A percentile compares a stretch with the other conserved stretches of the same genome.
Conservation (phyloP, 2,113 vertebrate species). For the Todiramphus saurophagus region DNA sequence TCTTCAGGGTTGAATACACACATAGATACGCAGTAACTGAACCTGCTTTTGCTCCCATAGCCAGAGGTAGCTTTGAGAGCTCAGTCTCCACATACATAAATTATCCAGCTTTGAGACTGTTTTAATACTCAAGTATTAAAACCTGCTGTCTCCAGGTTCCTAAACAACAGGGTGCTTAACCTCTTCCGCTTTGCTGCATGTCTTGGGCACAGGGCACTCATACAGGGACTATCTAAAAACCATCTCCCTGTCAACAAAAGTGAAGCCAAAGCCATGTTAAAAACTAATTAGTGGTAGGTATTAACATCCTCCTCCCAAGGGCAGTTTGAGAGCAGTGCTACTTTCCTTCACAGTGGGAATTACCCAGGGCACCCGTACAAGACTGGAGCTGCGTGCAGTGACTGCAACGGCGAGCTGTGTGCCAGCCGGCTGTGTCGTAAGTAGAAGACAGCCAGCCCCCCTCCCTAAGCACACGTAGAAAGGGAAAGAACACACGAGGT, state of each 20-base stretch:
- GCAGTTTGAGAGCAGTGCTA: neutral
- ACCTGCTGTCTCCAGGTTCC: neutral
- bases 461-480: neutral
- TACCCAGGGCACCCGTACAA: neutral
- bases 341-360: conserved; percentile 41
- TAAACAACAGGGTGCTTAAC: neutral
- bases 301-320: neutral
- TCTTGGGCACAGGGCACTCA: neutral
- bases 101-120: neutral
- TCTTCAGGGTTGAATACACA: neutral
- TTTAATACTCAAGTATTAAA: neutral
- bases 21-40: neutral
- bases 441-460: neutral
- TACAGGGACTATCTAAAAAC: neutral
- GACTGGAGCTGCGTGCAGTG: neutral
- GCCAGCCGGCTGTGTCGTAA: conserved; percentile 23
- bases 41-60: neutral
- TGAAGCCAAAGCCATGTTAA: neutral
- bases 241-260: neutral
- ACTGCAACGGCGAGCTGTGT: neutral
- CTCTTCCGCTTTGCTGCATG: neutral
- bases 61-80: neutral
- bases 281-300: neutral
- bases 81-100: neutral
- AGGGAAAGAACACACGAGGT: neutral